These are phyloP conservation scores for Neosilurus mollespiculum DNA, from an alignment of 2,797 vertebrate species.

Conservation along the genomic window DNA sequence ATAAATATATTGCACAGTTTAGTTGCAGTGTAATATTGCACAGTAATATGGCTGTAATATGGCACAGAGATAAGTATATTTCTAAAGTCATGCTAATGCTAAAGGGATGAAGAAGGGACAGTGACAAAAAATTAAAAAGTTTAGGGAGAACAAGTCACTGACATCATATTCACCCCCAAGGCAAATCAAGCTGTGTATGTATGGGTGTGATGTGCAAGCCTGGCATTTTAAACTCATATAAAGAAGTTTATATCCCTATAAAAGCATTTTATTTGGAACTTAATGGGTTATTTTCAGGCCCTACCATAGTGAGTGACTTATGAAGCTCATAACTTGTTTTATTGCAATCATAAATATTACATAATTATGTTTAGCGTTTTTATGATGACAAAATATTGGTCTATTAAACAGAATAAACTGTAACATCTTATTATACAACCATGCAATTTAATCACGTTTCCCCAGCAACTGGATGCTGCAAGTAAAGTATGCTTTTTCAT, in stretches of 20 bases:
- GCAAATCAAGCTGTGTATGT: neutral
- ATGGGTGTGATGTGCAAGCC: neutral
- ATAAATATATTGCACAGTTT: no score
- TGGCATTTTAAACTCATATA: neutral
- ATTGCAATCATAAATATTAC: neutral
- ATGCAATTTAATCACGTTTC: neutral
- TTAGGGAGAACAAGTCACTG: no score
- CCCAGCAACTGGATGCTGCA: neutral
- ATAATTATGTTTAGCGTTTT: neutral
- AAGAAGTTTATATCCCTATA: neutral
- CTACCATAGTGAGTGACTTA: neutral
- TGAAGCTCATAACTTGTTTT: neutral
- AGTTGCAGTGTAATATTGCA: no score
- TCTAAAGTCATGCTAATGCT: neutral
- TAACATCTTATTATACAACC: neutral
- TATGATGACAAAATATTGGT: neutral
- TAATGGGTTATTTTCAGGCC: neutral
- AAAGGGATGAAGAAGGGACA: neutral
- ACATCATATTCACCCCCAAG: neutral
- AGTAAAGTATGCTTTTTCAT: neutral
- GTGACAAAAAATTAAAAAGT: neutral
- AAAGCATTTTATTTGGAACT: neutral
- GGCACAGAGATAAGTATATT: neutral
- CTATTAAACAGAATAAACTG: neutral
- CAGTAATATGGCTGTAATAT: no score